phyloP scores from a whole-genome alignment of 1,140 invertebrate genomes.

The Rhynchophorus ferrugineus region DNA sequence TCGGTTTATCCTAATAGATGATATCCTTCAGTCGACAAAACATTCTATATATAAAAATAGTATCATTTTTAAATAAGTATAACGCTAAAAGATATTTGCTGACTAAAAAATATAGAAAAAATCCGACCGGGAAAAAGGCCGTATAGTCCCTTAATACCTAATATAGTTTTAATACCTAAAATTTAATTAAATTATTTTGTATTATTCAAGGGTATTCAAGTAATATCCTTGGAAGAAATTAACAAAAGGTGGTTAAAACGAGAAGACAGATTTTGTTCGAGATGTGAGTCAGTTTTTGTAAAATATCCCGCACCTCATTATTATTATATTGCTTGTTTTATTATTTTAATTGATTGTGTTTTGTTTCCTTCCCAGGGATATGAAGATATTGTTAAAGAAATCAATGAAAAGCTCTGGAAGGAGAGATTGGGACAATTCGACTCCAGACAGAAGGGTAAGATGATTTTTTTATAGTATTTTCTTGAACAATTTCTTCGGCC shows the following conservation, averaged over 20 bases:
- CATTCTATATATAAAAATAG: no score
- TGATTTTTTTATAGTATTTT: constrained; percentile 4
- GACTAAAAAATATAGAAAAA: no score
- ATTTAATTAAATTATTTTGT: no score
- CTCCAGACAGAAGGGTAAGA: constrained; percentile 80
- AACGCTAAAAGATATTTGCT: no score
- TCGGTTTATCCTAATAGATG: no score
- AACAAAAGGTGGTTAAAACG: constrained; percentile 15
- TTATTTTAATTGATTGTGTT: neutral
- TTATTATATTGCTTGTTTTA: constrained; percentile 12
- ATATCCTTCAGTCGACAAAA: no score
- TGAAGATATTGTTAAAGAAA: constrained; percentile 73
- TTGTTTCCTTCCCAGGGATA: constrained; percentile 59
- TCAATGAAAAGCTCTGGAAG: constrained; percentile 75
- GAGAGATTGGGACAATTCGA: constrained; percentile 79
- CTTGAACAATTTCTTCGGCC: neutral
- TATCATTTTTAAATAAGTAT: no score
- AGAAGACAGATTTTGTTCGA: constrained; percentile 10
- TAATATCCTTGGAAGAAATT: constrained; percentile 4
- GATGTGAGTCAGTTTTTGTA: constrained; percentile 16
- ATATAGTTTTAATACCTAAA: no score
- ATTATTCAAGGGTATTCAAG: constrained; percentile 9
- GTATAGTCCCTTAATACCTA: no score
- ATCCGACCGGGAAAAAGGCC: no score
- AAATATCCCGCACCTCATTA: no score